Evolutionary conservation across 2,113 vertebrate species (phyloP), one percentile per base, ranked within the genome.

Genomic region (Hydrochoerus hydrochaeris): DNA sequence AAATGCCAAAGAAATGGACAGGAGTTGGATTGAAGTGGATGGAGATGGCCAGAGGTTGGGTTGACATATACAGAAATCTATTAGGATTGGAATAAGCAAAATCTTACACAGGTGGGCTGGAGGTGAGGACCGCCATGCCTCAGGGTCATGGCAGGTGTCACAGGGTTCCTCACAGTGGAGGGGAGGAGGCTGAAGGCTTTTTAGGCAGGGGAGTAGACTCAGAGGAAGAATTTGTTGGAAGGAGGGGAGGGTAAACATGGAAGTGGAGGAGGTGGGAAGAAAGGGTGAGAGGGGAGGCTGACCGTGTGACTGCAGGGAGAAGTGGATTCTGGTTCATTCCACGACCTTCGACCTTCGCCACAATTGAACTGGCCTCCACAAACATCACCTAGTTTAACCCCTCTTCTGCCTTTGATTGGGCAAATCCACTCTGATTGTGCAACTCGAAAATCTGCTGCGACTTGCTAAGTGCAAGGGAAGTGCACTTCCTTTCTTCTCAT

Each of bases 191-290:
- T 35, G 19, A 35, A 20, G 20, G 49, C 16, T 2, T n/a, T 4
- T 32, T 5, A 28, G 20, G 14, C 22, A 19, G 32, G 0, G 3
- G 5, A 7, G 58, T 19, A 7, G 44, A 32, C 4, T 26, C 11
- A 46, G 60, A 54, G 32, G 41, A 41, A 35, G 26, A 65, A 58
- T 13, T 46, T 46, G 12, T 30, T 77, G 30, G 71, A 32, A 58
- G 35, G 57, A 52, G n/a, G 3, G 16, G 10, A 32, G 44, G 49
- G 9, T 0, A 46, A 20, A 19, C 26, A 11, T 1, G 2, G 12
- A 38, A 35, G 0, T 0, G 0, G 20, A 4, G 52, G 38, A n/a
- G 44, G 73, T 41, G 19, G 28, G 65, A 22, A 49, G 44, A 58
- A 65, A 38, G 75, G 52, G 28, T 44, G 67, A 44, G 10, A 52